Percentiles rank a stretch among this genome's conserved stretches.
Evolutionary conservation across 2,888 invertebrate species (phyloP).

Genomic region (Odiellus spinosus): DNA sequence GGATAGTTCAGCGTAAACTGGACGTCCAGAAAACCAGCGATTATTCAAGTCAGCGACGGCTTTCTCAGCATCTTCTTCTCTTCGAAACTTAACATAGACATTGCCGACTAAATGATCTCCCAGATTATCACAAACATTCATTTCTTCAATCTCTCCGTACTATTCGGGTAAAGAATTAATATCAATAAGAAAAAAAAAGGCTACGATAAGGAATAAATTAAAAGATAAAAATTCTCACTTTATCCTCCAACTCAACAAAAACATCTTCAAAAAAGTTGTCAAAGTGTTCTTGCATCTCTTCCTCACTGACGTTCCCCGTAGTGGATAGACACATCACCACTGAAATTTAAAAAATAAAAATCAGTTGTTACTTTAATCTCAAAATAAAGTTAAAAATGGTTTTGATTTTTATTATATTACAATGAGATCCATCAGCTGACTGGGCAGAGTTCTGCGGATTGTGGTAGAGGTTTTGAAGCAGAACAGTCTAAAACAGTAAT

Average conservation of each 20-base stretch:
- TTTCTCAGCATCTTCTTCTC: conserved; percentile 96
- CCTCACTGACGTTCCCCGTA: conserved; percentile 69
- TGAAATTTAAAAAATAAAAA: not conserved
- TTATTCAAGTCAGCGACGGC: conserved; percentile 94
- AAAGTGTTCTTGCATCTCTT: conserved; percentile 98
- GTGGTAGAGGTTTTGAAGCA: conserved; percentile 92
- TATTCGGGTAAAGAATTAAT: conserved; percentile 23
- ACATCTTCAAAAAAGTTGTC: conserved; percentile 99
- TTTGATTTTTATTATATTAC: conserved; percentile 35
- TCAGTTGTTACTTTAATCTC: not conserved
- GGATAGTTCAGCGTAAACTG: conserved; percentile 93
- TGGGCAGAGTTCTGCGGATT: conserved; percentile 97
- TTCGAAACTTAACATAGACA: conserved; percentile 95
- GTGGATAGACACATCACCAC: not conserved
- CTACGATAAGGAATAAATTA: conserved; percentile 3
- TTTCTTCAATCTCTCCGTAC: conserved; percentile 99
- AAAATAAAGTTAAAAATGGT: not conserved
- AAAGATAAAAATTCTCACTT: conserved; percentile 34
- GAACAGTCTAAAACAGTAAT: conserved; percentile 56
- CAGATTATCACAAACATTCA: conserved; percentile 99
- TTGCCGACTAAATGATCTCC: conserved; percentile 97
- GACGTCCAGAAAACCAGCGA: conserved; percentile 96
- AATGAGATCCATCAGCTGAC: conserved; percentile 89
- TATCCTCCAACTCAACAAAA: conserved; percentile 95
- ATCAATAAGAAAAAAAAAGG: not conserved